Evolutionary conservation across 2,888 invertebrate genomes (phyloP), one percentile per base, ranked within the genome.

Genomic region (Octodonta nipae): DNA sequence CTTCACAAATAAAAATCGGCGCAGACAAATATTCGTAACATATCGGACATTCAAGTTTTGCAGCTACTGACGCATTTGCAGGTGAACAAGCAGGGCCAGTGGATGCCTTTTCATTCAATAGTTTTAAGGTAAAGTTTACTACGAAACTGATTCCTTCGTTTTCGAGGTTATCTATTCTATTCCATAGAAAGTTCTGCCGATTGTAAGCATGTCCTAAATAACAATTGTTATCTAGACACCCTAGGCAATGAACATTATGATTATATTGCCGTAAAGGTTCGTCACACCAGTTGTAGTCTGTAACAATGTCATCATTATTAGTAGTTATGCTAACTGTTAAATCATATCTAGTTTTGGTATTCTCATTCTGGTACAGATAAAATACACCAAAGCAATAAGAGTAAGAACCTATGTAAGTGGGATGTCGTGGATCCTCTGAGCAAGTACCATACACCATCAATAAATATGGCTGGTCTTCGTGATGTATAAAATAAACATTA

Each of bases 21-120:
- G 33, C 27, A 4, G 15, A 33, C 33, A 33, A 28, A 4, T 27
- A 10, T 6, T 33, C 33, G 14, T 28, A 13, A 22, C 33, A 33
- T 10, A 22, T 20, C 12, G 5, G 13, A 13, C 33, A 33, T 13
- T 13, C 15, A 5, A 33, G n/a, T 22, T 33, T 28, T 5, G 22
- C n/a, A n/a, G n/a, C n/a, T n/a, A n/a, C n/a, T n/a, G n/a, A n/a
- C n/a, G n/a, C n/a, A n/a, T n/a, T n/a, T n/a, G n/a, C n/a, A n/a
- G n/a, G n/a, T n/a, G n/a, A n/a, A n/a, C n/a, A n/a, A n/a, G n/a
- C n/a, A n/a, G n/a, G n/a, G n/a, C n/a, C n/a, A 24, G 10, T 25
- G 30, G 22, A 2, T 22, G 22, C 22, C 13, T 30, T 25, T 25
- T 7, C 10, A 11, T n/a, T n/a, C n/a, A n/a, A n/a, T n/a, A n/a